phyloP scores from a whole-genome alignment of 2,113 vertebrate species.

The Halcyon senegalensis region DNA sequence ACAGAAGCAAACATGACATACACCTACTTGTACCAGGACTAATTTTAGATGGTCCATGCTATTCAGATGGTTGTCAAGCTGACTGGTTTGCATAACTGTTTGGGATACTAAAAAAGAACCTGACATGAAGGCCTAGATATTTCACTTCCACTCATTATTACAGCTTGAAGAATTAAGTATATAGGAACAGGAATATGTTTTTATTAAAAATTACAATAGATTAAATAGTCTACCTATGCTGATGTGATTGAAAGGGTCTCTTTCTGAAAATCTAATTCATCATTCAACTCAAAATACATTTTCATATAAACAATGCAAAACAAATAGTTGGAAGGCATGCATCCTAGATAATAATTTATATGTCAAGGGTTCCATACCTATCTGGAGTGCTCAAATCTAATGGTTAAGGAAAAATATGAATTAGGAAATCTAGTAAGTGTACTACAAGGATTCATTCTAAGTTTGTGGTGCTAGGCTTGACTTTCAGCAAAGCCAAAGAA shows the following conservation, averaged over 20 bases:
- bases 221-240: neutral
- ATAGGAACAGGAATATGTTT: neutral
- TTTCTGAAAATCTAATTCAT: neutral
- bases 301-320: neutral
- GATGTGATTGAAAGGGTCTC: neutral
- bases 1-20: neutral
- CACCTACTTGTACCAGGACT: fast-evolving
- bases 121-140: neutral
- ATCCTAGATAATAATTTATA: neutral
- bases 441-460: neutral
- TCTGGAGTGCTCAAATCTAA: neutral
- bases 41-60: neutral
- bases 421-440: neutral
- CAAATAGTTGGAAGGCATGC: neutral
- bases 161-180: neutral
- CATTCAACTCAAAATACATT: neutral
- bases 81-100: neutral
- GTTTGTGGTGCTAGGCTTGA: neutral
- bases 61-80: neutral
- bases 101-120: neutral
- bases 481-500: neutral
- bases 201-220: neutral
- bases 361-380: neutral
- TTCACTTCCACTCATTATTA: neutral
- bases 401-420: neutral